Evolutionary conservation across 1,140 invertebrate genomes (phyloP), one percentile per base, ranked within the genome.

Genomic region (Papilio polyxenes): DNA sequence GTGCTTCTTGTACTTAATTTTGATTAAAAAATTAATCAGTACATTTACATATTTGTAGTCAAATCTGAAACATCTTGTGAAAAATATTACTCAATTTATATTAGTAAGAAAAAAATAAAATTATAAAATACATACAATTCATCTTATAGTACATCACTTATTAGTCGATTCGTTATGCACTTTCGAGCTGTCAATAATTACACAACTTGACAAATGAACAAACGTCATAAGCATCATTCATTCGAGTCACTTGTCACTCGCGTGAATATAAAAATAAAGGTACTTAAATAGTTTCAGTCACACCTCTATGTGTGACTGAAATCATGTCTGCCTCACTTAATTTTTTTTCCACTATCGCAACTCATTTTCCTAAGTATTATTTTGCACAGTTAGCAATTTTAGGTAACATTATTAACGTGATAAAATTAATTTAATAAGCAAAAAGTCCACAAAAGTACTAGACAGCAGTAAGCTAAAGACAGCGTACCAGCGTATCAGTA

Each of bases 181-280:
- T 72, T 72, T 72, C 31, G 31, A 72, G 65, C 65, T 72, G 65
- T 72, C 65, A 72, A 37, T 40, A 72, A 72, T 72, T 72, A 72
- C 65, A 72, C 11, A 72, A 72, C 65, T 37, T 72, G 65, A 40
- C 65, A 31, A 72, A 37, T 31, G 23, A 15, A 40, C 65, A 72
- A 72, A 37, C 65, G 65, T 37, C 65, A 72, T 37, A 72, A 72
- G 65, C 65, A 72, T 11, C 31, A 72, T 72, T 72, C 65, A 72
- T 72, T 65, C 62, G 20, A 11, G 65, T 72, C 31, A 72, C 65
- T 37, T 37, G 65, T 72, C 65, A 37, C 17, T 72, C 15, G 15
- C 31, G 65, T 72, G 65, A 15, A 72, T 72, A 17, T 40, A 72
- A 72, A 37, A 72, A 72, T 72, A 72, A 72, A 72, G 65, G 65